A percentile compares a stretch with the other conserved stretches of the same genome.
Conservation (phyloP, 2,797 vertebrate genomes). For the Okamejei kenojei region DNA sequence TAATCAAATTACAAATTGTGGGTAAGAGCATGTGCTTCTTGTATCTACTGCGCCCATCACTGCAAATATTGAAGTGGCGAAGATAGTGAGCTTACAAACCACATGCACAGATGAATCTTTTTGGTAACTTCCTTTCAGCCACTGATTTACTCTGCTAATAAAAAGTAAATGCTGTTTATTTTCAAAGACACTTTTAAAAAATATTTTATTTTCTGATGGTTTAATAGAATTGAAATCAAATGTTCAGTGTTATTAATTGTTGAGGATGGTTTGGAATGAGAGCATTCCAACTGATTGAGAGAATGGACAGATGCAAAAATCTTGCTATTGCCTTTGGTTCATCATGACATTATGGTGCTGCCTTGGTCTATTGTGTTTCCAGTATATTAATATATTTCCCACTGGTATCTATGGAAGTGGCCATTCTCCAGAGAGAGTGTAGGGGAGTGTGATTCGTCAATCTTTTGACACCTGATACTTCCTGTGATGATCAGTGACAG, state of each 20-base stretch:
- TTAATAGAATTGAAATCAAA: not conserved
- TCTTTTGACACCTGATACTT: not conserved
- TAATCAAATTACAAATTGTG: not conserved
- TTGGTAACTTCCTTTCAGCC: not conserved
- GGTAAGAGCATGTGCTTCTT: not conserved
- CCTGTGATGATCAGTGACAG: not conserved
- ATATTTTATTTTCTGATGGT: no score
- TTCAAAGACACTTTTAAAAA: not conserved
- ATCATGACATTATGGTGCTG: not conserved
- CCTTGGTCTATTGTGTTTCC: not conserved
- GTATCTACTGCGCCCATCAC: not conserved
- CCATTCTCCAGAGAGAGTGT: not conserved
- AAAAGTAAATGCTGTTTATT: not conserved
- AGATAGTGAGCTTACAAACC: not conserved
- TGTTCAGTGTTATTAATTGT: not conserved
- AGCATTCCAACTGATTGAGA: not conserved
- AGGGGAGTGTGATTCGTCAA: not conserved
- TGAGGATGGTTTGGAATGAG: not conserved
- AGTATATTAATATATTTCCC: not conserved
- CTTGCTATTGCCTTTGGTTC: not conserved
- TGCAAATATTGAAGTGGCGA: not conserved
- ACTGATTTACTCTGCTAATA: conserved; percentile 7
- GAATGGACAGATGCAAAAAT: not conserved
- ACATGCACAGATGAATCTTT: not conserved
- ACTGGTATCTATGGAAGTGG: not conserved